Conservation (phyloP, 2,797 vertebrate species). For the Channa striata region DNA sequence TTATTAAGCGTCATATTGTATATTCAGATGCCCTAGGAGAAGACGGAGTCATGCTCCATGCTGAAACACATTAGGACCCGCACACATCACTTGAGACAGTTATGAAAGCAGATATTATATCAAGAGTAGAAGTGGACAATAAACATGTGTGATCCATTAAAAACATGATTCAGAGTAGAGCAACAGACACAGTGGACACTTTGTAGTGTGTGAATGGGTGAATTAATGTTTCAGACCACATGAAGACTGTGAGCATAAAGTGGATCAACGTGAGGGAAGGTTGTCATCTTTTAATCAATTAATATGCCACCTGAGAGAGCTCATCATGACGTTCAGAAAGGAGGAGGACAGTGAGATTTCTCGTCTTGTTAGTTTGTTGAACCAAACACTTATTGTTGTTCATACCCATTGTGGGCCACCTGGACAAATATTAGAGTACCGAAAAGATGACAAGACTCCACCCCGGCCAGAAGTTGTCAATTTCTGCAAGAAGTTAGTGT, state of each 20-base stretch:
- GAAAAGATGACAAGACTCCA: no score
- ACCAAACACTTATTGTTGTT: no score
- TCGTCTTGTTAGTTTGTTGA: background rate
- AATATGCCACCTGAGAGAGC: slow-evolving; percentile 14
- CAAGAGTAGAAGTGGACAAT: background rate
- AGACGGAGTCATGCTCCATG: slow-evolving; percentile 53
- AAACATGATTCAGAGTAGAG: background rate
- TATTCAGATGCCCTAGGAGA: slow-evolving; percentile 2
- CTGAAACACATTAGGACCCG: slow-evolving; percentile 33
- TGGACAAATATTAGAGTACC: no score
- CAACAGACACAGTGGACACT: slow-evolving; percentile 7
- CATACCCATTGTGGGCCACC: no score
- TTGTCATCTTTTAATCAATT: slow-evolving; percentile 62
- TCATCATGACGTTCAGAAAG: background rate
- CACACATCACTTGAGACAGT: slow-evolving; percentile 11
- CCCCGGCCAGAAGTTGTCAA: no score
- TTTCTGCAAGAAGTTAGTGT: no score
- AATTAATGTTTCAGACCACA: background rate
- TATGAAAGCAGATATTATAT: slow-evolving; percentile 21
- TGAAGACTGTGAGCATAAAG: slow-evolving; percentile 6
- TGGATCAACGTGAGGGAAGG: slow-evolving; percentile 7
- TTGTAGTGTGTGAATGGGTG: slow-evolving; percentile 4
- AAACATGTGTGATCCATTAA: background rate
- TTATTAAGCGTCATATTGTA: slow-evolving; percentile 1
- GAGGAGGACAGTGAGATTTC: background rate